Evolutionary conservation across 2,888 invertebrate genomes (phyloP), one percentile per base, ranked within the genome.

Genomic region (Gandaritis pyraliata): DNA sequence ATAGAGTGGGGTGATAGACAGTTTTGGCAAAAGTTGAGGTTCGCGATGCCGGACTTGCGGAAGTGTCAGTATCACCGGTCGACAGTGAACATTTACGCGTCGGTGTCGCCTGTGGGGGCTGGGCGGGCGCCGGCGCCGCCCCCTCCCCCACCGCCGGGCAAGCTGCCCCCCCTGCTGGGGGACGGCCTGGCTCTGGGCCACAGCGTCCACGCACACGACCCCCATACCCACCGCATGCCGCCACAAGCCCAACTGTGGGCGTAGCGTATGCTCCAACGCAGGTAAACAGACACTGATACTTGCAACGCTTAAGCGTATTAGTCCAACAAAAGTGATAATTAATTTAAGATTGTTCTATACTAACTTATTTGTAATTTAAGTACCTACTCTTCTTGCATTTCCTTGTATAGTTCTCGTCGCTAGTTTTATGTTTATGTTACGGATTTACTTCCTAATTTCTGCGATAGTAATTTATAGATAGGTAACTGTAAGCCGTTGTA

Each of bases 1-100:
- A 95, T 99, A 81, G 96, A 97, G 86, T 97, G 97, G 96, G 97
- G 97, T 69, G 98, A 99, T 89, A 96, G 97, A 83, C 95, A 97
- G 82, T 99, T 99, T 93, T 99, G 99, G 99, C 97, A 98, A 83
- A 98, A 98, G 90, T 93, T 99, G 68, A 95, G 96, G 81, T 97
- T 97, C 81, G 96, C 97, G 58, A 95, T 98, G 95, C 98, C 98
- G 63, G 96, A 97, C 87, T 94, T 94, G 72, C 92, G 94, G 83
- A 93, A 94, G 87, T 94, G 94, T 85, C 91, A 94, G 71, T 94
- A 94, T 83, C 94, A 94, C 81, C 92, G 94, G 73, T 94, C 95
- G 65, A 94, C 95, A 72, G 94, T 94, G 78, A 95, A 95, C 86
- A 95, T 95, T 86, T 95, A 95, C 88, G 95, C 95, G 69, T 94